These are phyloP conservation scores for Toxostoma redivivum DNA, from an alignment of 2,113 vertebrate genomes.

Conservation along the genomic window DNA sequence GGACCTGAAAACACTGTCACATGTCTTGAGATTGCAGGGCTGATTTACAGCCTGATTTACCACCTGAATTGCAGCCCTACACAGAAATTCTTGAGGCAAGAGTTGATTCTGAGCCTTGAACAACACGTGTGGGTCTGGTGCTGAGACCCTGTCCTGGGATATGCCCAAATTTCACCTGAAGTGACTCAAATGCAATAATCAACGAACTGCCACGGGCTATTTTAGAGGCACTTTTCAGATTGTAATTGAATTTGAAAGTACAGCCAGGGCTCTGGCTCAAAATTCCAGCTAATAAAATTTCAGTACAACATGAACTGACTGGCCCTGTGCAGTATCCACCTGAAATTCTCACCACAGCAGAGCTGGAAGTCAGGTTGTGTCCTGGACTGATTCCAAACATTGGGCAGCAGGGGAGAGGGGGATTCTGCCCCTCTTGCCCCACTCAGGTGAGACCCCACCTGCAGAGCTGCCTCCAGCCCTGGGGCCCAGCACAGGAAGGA, in stretches of 20 bases:
- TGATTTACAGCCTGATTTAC: not conserved
- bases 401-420: not conserved
- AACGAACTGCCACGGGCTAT: not conserved
- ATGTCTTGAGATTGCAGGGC: not conserved
- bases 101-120: not conserved
- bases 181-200: not conserved
- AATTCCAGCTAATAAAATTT: not conserved
- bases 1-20: not conserved
- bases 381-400: not conserved
- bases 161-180: not conserved
- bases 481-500: not conserved
- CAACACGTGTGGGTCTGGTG: accelerated
- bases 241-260: not conserved
- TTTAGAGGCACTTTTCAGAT: not conserved
- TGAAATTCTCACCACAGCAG: not conserved
- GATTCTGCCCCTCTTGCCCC: not conserved
- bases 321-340: not conserved
- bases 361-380: not conserved
- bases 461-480: not conserved
- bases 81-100: not conserved
- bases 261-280: not conserved
- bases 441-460: not conserved
- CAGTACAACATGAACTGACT: not conserved
- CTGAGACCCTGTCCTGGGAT: not conserved
- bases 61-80: not conserved